Base-by-base conservation (phyloP, 2,888 invertebrate genomes). In the Eristalis arbustorum region DNA sequence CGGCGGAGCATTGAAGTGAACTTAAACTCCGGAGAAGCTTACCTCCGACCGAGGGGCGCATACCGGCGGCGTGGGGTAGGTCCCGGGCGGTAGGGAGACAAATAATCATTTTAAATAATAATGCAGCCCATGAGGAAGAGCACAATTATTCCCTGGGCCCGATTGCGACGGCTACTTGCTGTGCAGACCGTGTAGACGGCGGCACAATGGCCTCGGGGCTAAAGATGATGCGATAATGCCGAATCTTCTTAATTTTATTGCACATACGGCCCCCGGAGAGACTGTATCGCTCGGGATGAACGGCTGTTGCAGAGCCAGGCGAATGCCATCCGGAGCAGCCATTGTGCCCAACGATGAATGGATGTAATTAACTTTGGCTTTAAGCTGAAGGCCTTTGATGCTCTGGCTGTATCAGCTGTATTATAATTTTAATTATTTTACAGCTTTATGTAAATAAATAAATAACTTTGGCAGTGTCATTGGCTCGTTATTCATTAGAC, bases 101-200 rank as follows among this genome's bases (percentile, higher is more conserved):
- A 31, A 78, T 78, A 59, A 78, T 62, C 31, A 49, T 61, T 72
- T 42, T 42, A 61, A 72, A 71, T 42, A 78, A 78, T 66, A 78
- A 78, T 78, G 59, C 64, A 3, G 25, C 23, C 56, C 37, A 10
- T 28, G 22, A n/a, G n/a, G 57, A 28, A 28, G 18, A 42, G n/a
- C 25, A 23, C 37, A 25, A 56, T 56, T 63, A 64, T 57, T 18
- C 10, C 28, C 18, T 1, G 1, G 37, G 14, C 31, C 22, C 3
- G 11, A 42, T 56, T 11, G 37, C 31, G 18, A 28, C 25, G 2
- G 8, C 61, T 28, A 14, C 22, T 22, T 18, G 3, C 22, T 2
- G 31, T 5, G 22, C 6, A n/a, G n/a, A 28, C 2, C 6, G 14
- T 25, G 37, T 13, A 13, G 13, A 37, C 13, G 13, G 14, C 6